phyloP scores from a whole-genome alignment of 92 coral and sea anemone species.

The Phenganax stokvisi region DNA sequence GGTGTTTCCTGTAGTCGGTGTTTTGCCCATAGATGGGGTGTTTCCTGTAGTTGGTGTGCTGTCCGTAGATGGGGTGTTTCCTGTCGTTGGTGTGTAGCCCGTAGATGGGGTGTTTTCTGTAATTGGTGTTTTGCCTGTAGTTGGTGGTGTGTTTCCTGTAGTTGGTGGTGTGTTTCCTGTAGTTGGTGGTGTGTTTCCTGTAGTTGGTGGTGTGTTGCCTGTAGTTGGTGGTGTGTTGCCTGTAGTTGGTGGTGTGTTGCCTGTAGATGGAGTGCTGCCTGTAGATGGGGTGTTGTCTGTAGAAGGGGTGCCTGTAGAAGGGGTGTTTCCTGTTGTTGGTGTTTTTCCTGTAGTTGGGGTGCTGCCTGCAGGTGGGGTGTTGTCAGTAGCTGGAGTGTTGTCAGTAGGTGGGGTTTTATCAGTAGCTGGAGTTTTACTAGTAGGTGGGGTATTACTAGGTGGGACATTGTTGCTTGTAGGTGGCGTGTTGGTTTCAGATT shows the following conservation, averaged over 20 bases:
- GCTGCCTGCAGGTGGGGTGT: neutral
- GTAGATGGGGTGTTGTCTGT: neutral
- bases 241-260: neutral
- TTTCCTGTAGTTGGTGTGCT: neutral
- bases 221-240: neutral
- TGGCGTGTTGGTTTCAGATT: neutral
- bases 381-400: neutral
- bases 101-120: neutral
- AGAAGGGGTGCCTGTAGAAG: neutral
- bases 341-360: neutral
- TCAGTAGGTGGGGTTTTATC: neutral
- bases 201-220: neutral
- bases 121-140: neutral
- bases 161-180: neutral
- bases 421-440: neutral
- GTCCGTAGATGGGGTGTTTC: neutral
- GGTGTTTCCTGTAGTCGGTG: neutral
- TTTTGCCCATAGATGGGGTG: neutral
- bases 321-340: neutral
- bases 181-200: neutral
- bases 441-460: neutral
- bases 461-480: neutral
- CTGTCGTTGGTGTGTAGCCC: neutral
- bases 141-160: neutral
- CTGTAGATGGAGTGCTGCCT: neutral